These are phyloP conservation scores for Cisticola juncidis DNA, from an alignment of 2,113 vertebrate species.

Conservation along the genomic window DNA sequence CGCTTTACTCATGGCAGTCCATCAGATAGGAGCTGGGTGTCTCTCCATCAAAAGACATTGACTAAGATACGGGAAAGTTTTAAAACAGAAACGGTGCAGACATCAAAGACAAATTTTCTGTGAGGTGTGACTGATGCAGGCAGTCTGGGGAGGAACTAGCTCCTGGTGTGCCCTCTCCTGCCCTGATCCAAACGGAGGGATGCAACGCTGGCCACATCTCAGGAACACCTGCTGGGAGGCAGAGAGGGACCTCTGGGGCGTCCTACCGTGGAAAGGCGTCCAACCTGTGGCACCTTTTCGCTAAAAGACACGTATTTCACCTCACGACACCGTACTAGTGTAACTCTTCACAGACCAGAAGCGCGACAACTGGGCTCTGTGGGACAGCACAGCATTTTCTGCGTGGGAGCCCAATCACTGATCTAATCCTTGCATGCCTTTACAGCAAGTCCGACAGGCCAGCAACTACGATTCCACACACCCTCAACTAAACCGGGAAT, in stretches of 20 bases:
- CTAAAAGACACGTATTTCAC: rapidly evolving
- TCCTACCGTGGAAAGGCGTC: rapidly evolving
- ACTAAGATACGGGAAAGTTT: not conserved
- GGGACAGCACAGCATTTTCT: not conserved
- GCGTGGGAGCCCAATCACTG: rapidly evolving
- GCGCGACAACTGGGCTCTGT: rapidly evolving
- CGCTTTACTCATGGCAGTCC: not conserved
- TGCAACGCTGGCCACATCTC: rapidly evolving
- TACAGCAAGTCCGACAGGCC: rapidly evolving
- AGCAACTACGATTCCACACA: rapidly evolving
- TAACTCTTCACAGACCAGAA: rapidly evolving
- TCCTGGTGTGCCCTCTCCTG: rapidly evolving
- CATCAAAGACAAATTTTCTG: not conserved
- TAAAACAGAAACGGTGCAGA: not conserved
- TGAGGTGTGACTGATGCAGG: not conserved
- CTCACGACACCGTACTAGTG: not conserved
- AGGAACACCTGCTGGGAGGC: not conserved
- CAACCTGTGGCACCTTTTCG: rapidly evolving
- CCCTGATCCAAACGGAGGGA: not conserved
- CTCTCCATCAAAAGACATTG: not conserved
- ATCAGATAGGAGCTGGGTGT: not conserved
- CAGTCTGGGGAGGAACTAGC: too few relatives aligned
- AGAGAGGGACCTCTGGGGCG: not conserved
- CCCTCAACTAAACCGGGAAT: rapidly evolving
- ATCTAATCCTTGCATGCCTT: rapidly evolving